These are phyloP conservation scores for Microchrysa polita DNA, from an alignment of 2,888 invertebrate species.

Conservation along the genomic window DNA sequence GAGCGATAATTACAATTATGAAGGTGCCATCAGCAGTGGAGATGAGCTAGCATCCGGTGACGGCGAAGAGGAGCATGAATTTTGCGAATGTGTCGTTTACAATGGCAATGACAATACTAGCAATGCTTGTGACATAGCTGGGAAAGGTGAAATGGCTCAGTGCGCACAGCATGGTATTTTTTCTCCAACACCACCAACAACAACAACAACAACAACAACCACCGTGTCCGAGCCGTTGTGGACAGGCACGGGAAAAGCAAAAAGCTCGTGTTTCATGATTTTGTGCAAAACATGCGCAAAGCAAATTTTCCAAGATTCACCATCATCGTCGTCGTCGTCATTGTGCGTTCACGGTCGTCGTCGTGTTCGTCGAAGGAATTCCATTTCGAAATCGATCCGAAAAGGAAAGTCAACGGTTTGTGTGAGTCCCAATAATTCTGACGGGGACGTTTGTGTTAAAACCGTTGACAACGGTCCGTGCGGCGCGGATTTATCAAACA, in stretches of 20 bases:
- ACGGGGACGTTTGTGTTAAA: slow-evolving; percentile 7
- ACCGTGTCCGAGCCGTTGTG: slow-evolving; percentile 54
- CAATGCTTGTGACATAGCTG: background rate
- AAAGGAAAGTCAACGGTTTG: slow-evolving; percentile 46
- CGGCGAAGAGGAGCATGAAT: slow-evolving; percentile 49
- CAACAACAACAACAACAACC: slow-evolving; percentile 53
- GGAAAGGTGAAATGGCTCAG: slow-evolving; percentile 43
- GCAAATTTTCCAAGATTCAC: slow-evolving; percentile 44
- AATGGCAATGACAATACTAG: slow-evolving; percentile 22
- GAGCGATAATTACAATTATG: slow-evolving; percentile 26
- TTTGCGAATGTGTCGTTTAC: slow-evolving; percentile 37
- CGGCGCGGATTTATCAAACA: background rate
- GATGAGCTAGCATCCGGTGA: slow-evolving; percentile 49
- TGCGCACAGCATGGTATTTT: slow-evolving; percentile 39
- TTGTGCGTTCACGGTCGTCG: slow-evolving; percentile 48
- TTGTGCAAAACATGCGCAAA: slow-evolving; percentile 54
- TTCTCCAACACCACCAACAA: slow-evolving; percentile 26
- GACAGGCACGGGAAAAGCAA: slow-evolving; percentile 53
- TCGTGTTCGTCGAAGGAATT: slow-evolving; percentile 43
- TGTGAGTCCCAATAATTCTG: background rate
- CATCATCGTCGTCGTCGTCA: slow-evolving; percentile 50
- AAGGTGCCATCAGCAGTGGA: background rate
- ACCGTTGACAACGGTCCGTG: background rate
- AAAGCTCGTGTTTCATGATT: slow-evolving; percentile 44
- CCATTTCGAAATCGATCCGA: slow-evolving; percentile 48